Evolutionary conservation across 2,888 invertebrate species (phyloP).

Genomic region (Stenurella melanura): DNA sequence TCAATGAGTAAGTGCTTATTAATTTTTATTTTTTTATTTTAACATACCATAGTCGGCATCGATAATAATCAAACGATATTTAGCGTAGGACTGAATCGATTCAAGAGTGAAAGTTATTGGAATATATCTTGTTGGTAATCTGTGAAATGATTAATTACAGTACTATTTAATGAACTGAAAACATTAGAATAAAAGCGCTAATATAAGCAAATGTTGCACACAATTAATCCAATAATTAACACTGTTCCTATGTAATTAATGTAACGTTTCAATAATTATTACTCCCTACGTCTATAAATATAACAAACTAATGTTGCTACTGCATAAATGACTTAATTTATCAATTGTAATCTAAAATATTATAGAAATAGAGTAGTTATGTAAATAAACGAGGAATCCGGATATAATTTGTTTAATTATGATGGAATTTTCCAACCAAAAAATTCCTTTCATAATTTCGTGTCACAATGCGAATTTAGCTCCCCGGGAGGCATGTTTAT

Average conservation of each 20-base stretch:
- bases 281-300: not conserved
- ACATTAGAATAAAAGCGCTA: not conserved
- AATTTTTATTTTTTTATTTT: not conserved
- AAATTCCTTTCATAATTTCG: not conserved
- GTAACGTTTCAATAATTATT: not conserved
- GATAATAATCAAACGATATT: not conserved
- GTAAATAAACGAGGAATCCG: slow-evolving; percentile 10
- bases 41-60: not conserved
- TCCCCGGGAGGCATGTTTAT: not conserved
- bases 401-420: slow-evolving; percentile 25
- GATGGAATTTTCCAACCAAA: slow-evolving; percentile 22
- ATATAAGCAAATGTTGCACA: not conserved
- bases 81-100: not conserved
- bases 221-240: not conserved
- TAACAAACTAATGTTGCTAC: not conserved
- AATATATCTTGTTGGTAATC: not conserved
- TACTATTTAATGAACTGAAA: not conserved
- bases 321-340: not conserved
- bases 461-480: slow-evolving; percentile 4
- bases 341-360: not conserved
- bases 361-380: slow-evolving; percentile 13
- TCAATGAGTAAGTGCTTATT: not conserved
- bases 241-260: not conserved
- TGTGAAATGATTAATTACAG: not conserved
- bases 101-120: slow-evolving; percentile 13